Base-by-base conservation (phyloP, 1,140 invertebrate genomes). In the Macrotrachela quadricornifera region DNA sequence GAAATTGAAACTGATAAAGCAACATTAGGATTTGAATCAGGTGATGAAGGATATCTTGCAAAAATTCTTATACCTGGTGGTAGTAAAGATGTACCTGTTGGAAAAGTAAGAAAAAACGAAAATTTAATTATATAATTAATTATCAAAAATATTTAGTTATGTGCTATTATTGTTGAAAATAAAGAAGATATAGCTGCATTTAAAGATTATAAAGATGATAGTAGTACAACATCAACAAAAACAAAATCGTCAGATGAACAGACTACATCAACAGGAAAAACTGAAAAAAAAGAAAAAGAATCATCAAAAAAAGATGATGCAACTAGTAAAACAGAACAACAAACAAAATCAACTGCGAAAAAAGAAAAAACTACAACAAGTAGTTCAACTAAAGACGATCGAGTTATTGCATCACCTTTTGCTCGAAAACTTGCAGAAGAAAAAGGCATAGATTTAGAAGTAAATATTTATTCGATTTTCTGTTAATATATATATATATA, bases 1-100 rank as follows among this genome's bases (percentile, higher is more conserved):
- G 92, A 99, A 75, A 99, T 99, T 65, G 92, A 99, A 75, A 99
- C 94, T 6, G 94, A 99, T 64, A 99, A 99, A 73, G 92, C 94
- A 0, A 97, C 91, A 0, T 99, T 99, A 91, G 94, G 88, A 1
- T 96, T 99, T 72, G 94, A 99, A 72, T 95, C 91, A 9, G 87
- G 90, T 0, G 92, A 97, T 65, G 92, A 97, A 72, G 90, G 90
- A 18, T 97, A 84, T 66, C 67, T 99, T 49, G 94, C 94, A 6
- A 97, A 92, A 69, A 95, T 99, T 61, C 56, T 97, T 9, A 63
- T 81, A 18, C 65, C 74, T n/a, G 79, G 72, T 50, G 80, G 80
- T 9, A 64, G 73, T 0, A 80, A 79, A 65, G 79, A 82, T 68
- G 21, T 30, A 4, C 21, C 21, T 30, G 21, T 30, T 30, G 21